phyloP scores from a whole-genome alignment of 2,113 vertebrate species.

The Mesoclemmys tuberculata region DNA sequence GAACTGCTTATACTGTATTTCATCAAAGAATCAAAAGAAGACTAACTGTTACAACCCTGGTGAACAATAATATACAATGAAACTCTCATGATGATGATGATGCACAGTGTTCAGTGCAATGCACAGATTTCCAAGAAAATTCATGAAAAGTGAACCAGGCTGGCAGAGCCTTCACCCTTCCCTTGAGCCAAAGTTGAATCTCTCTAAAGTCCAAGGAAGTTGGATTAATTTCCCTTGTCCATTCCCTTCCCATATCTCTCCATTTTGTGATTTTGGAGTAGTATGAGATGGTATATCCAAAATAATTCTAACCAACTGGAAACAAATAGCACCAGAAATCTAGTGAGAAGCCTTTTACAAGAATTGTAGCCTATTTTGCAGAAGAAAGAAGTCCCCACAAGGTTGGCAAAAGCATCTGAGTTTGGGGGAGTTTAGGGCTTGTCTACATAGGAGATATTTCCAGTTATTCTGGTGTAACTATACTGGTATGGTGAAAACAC shows the following conservation, averaged over 20 bases:
- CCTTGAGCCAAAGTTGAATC: neutral
- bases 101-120: neutral
- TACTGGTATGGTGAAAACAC: neutral
- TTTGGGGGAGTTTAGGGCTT: too few relatives aligned
- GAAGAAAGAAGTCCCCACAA: neutral
- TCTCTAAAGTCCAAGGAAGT: neutral
- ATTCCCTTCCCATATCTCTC: neutral
- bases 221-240: neutral
- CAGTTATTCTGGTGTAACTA: neutral
- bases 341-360: neutral
- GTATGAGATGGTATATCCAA: neutral
- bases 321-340: neutral
- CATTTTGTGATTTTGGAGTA: neutral
- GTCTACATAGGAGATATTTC: too few relatives aligned
- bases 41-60: neutral
- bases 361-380: neutral
- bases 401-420: neutral
- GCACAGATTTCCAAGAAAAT: neutral
- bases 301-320: neutral
- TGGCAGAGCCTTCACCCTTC: neutral
- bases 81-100: neutral
- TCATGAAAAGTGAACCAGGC: neutral
- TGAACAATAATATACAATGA: neutral
- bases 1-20: neutral
- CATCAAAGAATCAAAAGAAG: neutral